These are phyloP conservation scores for Selene dorsalis DNA, from an alignment of 2,797 vertebrate species.

Conservation along the genomic window DNA sequence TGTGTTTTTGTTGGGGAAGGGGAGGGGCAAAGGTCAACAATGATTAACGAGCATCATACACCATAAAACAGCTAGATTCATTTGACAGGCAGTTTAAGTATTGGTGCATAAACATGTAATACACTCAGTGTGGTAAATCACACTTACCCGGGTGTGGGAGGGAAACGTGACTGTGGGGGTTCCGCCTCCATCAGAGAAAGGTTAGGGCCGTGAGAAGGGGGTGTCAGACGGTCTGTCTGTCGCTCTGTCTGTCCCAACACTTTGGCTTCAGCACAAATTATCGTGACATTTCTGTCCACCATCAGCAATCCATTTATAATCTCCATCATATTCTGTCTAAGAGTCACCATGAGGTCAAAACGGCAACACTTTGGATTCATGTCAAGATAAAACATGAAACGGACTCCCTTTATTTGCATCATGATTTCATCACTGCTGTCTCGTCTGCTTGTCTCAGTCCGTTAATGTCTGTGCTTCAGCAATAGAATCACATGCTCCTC, in stretches of 20 bases:
- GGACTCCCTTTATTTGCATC: neutral
- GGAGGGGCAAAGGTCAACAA: slow-evolving; percentile 59
- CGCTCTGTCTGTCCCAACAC: neutral
- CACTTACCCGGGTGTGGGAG: slow-evolving; percentile 7
- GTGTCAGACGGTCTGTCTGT: neutral
- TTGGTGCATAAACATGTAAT: slow-evolving; percentile 52
- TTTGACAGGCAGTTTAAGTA: slow-evolving; percentile 54
- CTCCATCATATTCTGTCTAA: too few relatives aligned
- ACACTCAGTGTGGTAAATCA: slow-evolving; percentile 42
- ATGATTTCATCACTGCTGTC: neutral
- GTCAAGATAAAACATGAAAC: neutral
- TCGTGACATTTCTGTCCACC: too few relatives aligned
- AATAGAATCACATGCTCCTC: neutral
- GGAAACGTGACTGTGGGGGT: neutral
- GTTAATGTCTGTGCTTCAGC: neutral
- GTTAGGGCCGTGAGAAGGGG: neutral
- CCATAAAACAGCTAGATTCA: slow-evolving; percentile 56
- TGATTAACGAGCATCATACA: slow-evolving; percentile 38
- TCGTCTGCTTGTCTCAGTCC: neutral
- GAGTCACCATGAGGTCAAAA: too few relatives aligned
- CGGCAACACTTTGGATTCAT: too few relatives aligned
- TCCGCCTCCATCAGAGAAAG: slow-evolving; percentile 5
- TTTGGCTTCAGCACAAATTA: too few relatives aligned
- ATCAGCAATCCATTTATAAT: too few relatives aligned
- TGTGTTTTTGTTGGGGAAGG: neutral